These are phyloP conservation scores for Nothoprocta pentlandii DNA, from an alignment of 2,113 vertebrate species.

Conservation along the genomic window DNA sequence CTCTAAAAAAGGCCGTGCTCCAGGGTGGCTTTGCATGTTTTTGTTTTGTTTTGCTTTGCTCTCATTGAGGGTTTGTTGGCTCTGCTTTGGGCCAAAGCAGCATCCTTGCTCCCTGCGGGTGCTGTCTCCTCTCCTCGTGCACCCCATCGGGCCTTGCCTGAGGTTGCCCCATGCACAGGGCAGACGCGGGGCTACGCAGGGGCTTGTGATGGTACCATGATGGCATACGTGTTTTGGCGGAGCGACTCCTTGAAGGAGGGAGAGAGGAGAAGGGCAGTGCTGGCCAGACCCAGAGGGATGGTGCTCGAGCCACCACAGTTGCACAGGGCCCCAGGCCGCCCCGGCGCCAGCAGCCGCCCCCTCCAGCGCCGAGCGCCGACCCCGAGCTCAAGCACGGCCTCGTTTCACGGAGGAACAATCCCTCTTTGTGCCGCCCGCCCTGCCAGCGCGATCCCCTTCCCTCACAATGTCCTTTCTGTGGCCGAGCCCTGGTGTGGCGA, in stretches of 20 bases:
- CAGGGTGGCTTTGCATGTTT: not conserved
- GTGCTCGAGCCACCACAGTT: too few species aligned
- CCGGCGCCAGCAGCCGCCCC: not conserved
- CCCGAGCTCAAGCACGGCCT: slow-evolving; percentile 32
- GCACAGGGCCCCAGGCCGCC: not conserved
- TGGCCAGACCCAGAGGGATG: not conserved
- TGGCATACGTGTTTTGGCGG: too few species aligned
- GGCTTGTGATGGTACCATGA: too few species aligned
- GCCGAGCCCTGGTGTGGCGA: slow-evolving; percentile 25
- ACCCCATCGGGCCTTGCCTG: too few species aligned
- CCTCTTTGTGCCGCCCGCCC: slow-evolving; percentile 54
- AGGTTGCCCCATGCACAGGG: too few species aligned
- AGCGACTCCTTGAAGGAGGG: too few species aligned
- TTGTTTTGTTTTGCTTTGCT: not conserved
- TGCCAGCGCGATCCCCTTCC: slow-evolving; percentile 63
- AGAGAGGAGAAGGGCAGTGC: too few species aligned
- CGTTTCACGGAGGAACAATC: slow-evolving; percentile 59
- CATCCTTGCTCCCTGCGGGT: not conserved
- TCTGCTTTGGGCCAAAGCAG: not conserved
- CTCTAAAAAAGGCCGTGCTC: not conserved
- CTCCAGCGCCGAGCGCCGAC: not conserved
- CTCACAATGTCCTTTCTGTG: slow-evolving; percentile 67
- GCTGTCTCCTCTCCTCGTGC: not conserved
- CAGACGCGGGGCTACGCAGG: too few species aligned
- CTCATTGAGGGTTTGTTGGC: not conserved